phyloP scores from a whole-genome alignment of 2,797 vertebrate genomes.

The Spheniscus humboldti region DNA sequence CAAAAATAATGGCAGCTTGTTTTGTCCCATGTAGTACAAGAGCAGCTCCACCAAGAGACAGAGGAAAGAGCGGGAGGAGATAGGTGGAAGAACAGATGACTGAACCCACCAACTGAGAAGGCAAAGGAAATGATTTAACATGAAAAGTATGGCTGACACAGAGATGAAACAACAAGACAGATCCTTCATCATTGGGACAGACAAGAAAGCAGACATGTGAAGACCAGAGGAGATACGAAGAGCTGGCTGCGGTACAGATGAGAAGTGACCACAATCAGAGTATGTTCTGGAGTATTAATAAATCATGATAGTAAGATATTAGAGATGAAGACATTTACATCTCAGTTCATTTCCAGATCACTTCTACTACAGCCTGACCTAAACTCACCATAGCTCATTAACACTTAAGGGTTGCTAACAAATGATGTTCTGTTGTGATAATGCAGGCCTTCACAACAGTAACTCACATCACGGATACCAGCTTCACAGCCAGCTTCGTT shows the following conservation, averaged over 20 bases:
- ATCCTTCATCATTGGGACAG: background rate
- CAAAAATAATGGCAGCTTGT: background rate
- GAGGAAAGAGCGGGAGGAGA: background rate
- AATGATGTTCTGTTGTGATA: background rate
- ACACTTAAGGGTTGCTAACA: background rate
- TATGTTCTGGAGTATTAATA: background rate
- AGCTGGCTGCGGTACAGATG: background rate
- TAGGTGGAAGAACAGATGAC: background rate
- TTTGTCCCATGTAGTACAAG: background rate
- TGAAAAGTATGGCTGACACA: background rate
- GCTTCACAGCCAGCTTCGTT: background rate
- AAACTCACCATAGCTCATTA: background rate
- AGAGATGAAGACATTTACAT: background rate
- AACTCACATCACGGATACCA: background rate
- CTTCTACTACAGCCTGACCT: background rate
- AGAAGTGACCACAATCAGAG: background rate
- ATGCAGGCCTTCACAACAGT: background rate
- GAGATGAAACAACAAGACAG: background rate
- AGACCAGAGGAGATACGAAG: background rate
- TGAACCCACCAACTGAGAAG: background rate
- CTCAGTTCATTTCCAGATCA: background rate
- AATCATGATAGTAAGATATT: background rate
- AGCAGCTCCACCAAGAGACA: background rate
- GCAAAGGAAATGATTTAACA: background rate
- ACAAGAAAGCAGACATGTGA: background rate